A percentile compares a stretch with the other conserved stretches of the same genome.
phyloP scores from a whole-genome alignment of 2,113 vertebrate genomes.

The Leiothrix lutea region DNA sequence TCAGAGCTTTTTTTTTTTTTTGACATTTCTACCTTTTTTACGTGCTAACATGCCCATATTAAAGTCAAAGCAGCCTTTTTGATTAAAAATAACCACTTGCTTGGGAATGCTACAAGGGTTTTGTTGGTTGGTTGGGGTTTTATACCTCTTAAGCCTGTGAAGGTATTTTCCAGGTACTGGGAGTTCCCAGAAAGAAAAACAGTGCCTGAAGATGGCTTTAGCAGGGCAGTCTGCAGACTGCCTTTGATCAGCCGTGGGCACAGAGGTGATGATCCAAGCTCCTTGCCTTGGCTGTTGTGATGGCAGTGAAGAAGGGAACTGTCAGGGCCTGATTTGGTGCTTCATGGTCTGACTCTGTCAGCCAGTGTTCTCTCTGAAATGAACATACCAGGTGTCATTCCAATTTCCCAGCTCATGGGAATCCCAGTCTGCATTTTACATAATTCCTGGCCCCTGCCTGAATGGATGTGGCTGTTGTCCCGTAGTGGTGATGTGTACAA shows the following conservation, averaged over 20 bases:
- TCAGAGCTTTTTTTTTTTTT: not conserved
- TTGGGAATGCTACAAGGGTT: not conserved
- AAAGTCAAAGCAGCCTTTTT: not conserved
- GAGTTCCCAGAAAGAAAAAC: not conserved
- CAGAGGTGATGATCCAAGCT: not conserved
- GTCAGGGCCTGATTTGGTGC: accelerated
- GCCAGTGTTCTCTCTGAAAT: not conserved
- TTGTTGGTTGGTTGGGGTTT: not conserved
- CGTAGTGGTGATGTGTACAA: not conserved
- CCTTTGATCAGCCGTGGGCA: not conserved
- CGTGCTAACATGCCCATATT: not conserved
- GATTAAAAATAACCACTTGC: not conserved
- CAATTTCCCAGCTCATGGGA: not conserved
- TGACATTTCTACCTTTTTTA: not conserved
- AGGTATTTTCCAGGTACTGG: not conserved
- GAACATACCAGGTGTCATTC: not conserved
- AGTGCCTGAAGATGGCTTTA: not conserved
- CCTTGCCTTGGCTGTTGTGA: not conserved
- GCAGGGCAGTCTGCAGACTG: not conserved
- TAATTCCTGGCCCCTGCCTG: not conserved
- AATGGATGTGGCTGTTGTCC: not conserved
- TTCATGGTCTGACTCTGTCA: not conserved
- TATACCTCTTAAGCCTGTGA: not conserved
- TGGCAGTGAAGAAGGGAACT: not conserved
- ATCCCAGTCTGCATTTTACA: not conserved